Percentiles rank a stretch among this genome's conserved stretches.
Conservation (phyloP, 2,113 vertebrate species). For the Hipposideros armiger region DNA sequence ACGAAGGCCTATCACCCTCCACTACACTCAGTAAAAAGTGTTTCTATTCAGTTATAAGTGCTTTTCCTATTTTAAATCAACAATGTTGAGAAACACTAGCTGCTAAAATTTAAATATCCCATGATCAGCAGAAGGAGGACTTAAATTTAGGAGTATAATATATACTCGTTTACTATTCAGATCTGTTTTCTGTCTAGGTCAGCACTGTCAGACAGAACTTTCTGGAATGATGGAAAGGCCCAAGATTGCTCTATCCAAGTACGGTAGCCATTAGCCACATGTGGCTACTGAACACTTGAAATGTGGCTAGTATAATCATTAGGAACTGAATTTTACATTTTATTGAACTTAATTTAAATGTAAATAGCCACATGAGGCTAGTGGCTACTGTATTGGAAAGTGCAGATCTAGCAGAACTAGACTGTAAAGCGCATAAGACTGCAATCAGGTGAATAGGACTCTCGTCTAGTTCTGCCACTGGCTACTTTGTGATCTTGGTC, state of each 20-base stretch:
- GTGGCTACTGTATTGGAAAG: background rate
- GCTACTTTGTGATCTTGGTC: background rate
- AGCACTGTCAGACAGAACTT: background rate
- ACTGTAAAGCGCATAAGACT: background rate
- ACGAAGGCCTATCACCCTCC: conserved; percentile 37
- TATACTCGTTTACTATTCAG: background rate
- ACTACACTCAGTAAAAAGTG: conserved; percentile 47
- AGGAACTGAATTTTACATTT: background rate
- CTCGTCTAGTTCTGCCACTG: background rate
- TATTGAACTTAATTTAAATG: background rate
- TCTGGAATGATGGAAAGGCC: background rate
- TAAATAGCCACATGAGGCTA: background rate
- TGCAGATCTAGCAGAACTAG: background rate
- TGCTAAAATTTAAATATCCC: conserved; percentile 53
- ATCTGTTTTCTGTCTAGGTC: conserved; percentile 54
- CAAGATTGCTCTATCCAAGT: background rate
- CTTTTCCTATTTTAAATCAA: conserved; percentile 71
- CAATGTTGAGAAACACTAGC: conserved; percentile 53
- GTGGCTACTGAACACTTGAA: background rate
- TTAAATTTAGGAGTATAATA: conserved; percentile 53
- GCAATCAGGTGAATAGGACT: background rate
- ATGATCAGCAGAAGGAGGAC: background rate
- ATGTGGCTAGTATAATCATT: background rate
- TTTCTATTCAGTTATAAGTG: conserved; percentile 50
- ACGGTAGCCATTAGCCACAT: background rate